Percentiles rank a stretch among this genome's conserved stretches.
These are phyloP conservation scores for Tenthredo scrophulariae DNA, from an alignment of 2,888 invertebrate genomes.

Conservation along the genomic window DNA sequence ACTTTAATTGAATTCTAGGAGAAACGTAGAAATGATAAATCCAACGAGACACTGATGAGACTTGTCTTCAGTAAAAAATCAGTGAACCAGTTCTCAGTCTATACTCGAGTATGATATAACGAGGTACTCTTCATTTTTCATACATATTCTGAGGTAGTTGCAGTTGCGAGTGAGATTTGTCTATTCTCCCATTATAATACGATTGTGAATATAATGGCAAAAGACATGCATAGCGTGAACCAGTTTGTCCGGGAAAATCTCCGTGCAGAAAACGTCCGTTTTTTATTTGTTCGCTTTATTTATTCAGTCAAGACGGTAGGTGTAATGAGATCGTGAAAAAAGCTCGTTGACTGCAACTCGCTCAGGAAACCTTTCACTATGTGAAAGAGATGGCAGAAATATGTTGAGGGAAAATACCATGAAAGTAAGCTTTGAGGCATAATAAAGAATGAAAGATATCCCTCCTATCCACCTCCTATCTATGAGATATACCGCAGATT, in stretches of 20 bases:
- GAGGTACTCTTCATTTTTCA: conserved; percentile 56
- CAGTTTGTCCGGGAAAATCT: neutral
- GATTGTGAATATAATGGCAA: neutral
- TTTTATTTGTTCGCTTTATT: neutral
- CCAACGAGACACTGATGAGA: conserved; percentile 44
- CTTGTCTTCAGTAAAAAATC: conserved; percentile 55
- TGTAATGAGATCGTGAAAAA: conserved; percentile 13
- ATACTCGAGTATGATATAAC: conserved; percentile 55
- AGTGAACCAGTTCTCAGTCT: conserved; percentile 55
- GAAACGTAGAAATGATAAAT: conserved; percentile 11
- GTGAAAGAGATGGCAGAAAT: neutral
- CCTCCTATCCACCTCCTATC: too few species aligned
- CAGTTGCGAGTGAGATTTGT: conserved; percentile 15
- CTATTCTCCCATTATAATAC: conserved; percentile 7
- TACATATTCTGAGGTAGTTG: conserved; percentile 23
- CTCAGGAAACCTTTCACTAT: neutral
- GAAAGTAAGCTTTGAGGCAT: neutral
- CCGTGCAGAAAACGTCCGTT: neutral
- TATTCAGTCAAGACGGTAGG: conserved; percentile 14
- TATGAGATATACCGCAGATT: neutral
- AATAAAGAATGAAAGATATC: neutral
- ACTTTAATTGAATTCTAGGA: conserved; percentile 13
- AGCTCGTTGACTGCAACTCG: neutral
- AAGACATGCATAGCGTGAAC: conserved; percentile 2
- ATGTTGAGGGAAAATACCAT: neutral